Conservation (phyloP, 2,888 invertebrate genomes). For the Argyresthia albistria region DNA sequence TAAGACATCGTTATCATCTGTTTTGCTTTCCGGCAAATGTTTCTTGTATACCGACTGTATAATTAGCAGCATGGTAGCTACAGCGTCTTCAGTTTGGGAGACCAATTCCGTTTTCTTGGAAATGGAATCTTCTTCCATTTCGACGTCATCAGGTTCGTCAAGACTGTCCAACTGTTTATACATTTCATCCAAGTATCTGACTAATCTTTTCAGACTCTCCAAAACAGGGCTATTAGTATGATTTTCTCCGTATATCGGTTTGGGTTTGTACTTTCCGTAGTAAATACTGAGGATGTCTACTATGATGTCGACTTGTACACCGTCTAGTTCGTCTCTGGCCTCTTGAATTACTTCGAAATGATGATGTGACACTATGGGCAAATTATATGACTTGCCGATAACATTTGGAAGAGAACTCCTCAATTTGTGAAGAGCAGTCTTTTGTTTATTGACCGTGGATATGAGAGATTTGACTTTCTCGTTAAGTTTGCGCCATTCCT, state of each 20-base stretch:
- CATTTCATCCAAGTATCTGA: slow-evolving; percentile 34
- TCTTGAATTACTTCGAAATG: slow-evolving; percentile 44
- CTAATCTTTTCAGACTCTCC: slow-evolving; percentile 26
- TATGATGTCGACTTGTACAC: slow-evolving; percentile 15
- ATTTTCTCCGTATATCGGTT: slow-evolving; percentile 29
- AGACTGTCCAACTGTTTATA: slow-evolving; percentile 23
- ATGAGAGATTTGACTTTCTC: slow-evolving; percentile 40
- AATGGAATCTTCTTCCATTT: slow-evolving; percentile 22
- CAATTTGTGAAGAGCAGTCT: slow-evolving; percentile 40
- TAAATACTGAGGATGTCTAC: no score
- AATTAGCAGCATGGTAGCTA: slow-evolving; percentile 41
- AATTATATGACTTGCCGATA: slow-evolving; percentile 23
- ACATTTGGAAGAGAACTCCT: slow-evolving; percentile 33
- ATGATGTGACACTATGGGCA: slow-evolving; percentile 35
- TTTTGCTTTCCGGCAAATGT: slow-evolving; percentile 35
- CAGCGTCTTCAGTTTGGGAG: slow-evolving; percentile 42
- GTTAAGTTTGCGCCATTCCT: slow-evolving; percentile 45
- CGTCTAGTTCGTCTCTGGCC: slow-evolving; percentile 32
- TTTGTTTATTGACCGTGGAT: slow-evolving; percentile 44
- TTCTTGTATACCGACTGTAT: slow-evolving; percentile 54
- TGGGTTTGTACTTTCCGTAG: slow-evolving; percentile 15
- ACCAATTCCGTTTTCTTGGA: slow-evolving; percentile 19
- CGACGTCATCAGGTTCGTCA: slow-evolving; percentile 27
- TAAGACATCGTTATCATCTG: slow-evolving; percentile 36
- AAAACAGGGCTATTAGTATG: no score